A percentile compares a stretch with the other conserved stretches of the same genome.
These are phyloP conservation scores for Naja naja DNA, from an alignment of 2,113 vertebrate species.

Conservation along the genomic window DNA sequence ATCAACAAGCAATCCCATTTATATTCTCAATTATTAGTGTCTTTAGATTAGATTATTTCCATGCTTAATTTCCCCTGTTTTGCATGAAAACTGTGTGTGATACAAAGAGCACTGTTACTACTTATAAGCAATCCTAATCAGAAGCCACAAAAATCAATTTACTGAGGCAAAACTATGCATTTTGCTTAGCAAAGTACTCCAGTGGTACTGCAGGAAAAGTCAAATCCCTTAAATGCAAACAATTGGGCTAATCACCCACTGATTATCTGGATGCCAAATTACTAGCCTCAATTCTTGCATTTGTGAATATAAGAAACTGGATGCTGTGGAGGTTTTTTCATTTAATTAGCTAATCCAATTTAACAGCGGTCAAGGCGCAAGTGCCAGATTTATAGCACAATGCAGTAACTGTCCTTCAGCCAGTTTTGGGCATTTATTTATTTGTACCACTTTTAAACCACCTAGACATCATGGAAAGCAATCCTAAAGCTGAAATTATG, in stretches of 20 bases:
- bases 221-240: slow-evolving; percentile 26
- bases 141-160: slow-evolving; percentile 15
- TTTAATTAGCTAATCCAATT: slow-evolving; percentile 32
- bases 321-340: not conserved
- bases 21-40: slow-evolving; percentile 22
- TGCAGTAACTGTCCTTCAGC: slow-evolving; percentile 3
- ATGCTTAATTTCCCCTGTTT: slow-evolving; percentile 10
- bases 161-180: slow-evolving; percentile 29
- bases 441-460: not conserved
- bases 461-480: not conserved
- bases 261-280: slow-evolving; percentile 19
- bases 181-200: slow-evolving; percentile 13
- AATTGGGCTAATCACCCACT: slow-evolving; percentile 30
- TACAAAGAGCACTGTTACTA: slow-evolving; percentile 9
- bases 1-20: not conserved
- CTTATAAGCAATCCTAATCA: slow-evolving; percentile 18
- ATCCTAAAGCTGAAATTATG: not conserved
- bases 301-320: not conserved
- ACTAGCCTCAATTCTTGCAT: slow-evolving; percentile 9
- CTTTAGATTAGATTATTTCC: slow-evolving; percentile 2
- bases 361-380: slow-evolving; percentile 25
- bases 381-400: slow-evolving; percentile 16
- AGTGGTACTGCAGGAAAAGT: slow-evolving; percentile 24
- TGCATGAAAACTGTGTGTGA: slow-evolving; percentile 13
- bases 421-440: not conserved